Evolutionary conservation across 2,888 invertebrate species (phyloP).

Genomic region (Ornithoptera alexandrae): DNA sequence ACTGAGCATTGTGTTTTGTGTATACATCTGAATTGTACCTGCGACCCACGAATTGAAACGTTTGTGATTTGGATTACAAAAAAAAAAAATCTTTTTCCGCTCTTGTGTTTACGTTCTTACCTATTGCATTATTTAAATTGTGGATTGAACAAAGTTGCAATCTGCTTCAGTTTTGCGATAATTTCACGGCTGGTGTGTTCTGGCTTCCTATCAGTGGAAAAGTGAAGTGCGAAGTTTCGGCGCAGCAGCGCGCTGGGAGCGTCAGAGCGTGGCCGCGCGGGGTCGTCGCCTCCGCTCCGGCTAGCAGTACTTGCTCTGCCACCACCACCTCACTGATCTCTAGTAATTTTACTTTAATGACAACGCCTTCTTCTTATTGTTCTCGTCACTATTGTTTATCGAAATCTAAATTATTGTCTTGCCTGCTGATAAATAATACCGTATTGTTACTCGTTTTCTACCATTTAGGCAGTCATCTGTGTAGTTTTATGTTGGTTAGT

Average conservation of each 20-base stretch:
- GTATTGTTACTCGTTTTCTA: background rate
- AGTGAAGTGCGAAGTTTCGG: conserved; percentile 79
- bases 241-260: conserved; percentile 57
- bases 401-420: background rate
- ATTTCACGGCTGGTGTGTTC: conserved; percentile 73
- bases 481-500: background rate
- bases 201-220: conserved; percentile 70
- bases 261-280: conserved; percentile 57
- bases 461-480: background rate
- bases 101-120: background rate
- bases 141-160: conserved; percentile 37
- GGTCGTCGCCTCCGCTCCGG: conserved; percentile 60
- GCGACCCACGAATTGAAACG: too few relatives aligned
- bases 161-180: conserved; percentile 65
- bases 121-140: background rate
- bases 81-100: too few relatives aligned
- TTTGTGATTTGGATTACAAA: too few relatives aligned
- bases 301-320: conserved; percentile 36
- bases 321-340: conserved; percentile 36
- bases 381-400: conserved; percentile 4
- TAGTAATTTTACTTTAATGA: conserved; percentile 27
- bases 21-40: too few relatives aligned
- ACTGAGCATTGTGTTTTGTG: too few relatives aligned
- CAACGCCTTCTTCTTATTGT: background rate
- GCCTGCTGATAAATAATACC: background rate